phyloP scores from a whole-genome alignment of 2,113 vertebrate genomes.

The Jacana jacana region DNA sequence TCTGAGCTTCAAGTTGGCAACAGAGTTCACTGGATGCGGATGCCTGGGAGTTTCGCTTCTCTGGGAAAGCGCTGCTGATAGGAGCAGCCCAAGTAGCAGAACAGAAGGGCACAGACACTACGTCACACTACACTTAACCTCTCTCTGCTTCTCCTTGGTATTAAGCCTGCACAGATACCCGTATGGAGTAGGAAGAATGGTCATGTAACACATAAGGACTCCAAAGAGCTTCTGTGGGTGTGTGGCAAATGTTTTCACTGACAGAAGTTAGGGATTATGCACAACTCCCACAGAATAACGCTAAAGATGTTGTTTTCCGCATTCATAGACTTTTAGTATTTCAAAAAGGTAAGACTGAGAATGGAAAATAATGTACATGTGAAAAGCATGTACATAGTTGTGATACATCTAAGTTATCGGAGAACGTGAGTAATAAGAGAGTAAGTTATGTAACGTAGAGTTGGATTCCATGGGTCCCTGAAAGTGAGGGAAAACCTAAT shows the following conservation, averaged over 20 bases:
- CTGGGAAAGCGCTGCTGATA: not conserved
- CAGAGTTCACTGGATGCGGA: not conserved
- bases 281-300: not conserved
- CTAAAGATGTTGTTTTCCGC: not conserved
- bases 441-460: not conserved
- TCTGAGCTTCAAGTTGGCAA: not conserved
- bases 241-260: not conserved
- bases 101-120: no score
- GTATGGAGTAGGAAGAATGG: not conserved
- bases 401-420: not conserved
- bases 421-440: not conserved
- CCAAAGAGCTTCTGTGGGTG: not conserved
- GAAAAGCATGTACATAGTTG: not conserved
- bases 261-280: not conserved
- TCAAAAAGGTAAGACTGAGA: not conserved
- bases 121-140: not conserved
- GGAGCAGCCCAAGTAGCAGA: fast-evolving
- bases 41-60: not conserved
- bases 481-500: not conserved
- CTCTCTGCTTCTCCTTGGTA: not conserved
- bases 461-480: not conserved
- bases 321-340: fast-evolving
- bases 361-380: not conserved
- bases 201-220: not conserved
- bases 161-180: not conserved